Conservation (phyloP, 2,113 vertebrate genomes). For the Pica pica region DNA sequence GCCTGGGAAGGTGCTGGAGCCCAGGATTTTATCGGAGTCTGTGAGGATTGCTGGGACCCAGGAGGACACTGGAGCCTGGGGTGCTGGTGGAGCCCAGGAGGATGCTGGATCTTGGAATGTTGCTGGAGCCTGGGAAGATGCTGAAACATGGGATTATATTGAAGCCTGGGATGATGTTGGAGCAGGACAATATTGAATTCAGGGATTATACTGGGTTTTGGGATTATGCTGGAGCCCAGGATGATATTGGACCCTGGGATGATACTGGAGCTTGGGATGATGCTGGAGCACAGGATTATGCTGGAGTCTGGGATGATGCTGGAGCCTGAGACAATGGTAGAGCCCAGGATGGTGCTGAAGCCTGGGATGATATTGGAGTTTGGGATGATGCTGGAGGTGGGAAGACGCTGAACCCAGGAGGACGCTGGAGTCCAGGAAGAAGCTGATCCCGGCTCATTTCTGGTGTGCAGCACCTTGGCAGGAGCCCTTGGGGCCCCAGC, state of each 20-base stretch:
- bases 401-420: not conserved
- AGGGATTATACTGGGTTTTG: rapidly evolving
- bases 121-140: not conserved
- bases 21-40: not conserved
- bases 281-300: not conserved
- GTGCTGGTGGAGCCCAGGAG: not conserved
- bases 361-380: rapidly evolving
- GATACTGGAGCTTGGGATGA: rapidly evolving
- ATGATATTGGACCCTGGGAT: rapidly evolving
- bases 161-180: rapidly evolving
- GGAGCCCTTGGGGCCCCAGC: not conserved
- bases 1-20: not conserved
- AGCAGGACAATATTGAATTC: rapidly evolving
- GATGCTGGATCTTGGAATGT: not conserved
- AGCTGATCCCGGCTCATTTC: not conserved
- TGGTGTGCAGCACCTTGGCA: no score
- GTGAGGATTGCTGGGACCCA: not conserved
- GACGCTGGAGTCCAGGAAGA: not conserved
- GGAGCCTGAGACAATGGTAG: not conserved
- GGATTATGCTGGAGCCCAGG: not conserved
- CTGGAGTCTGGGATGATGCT: no score
- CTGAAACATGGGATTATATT: not conserved
- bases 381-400: not conserved
- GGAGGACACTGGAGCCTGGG: not conserved
- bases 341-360: rapidly evolving